Percentiles rank a stretch among this genome's conserved stretches.
phyloP scores from a whole-genome alignment of 1,140 invertebrate species.

The Carcinoscorpius rotundicauda region DNA sequence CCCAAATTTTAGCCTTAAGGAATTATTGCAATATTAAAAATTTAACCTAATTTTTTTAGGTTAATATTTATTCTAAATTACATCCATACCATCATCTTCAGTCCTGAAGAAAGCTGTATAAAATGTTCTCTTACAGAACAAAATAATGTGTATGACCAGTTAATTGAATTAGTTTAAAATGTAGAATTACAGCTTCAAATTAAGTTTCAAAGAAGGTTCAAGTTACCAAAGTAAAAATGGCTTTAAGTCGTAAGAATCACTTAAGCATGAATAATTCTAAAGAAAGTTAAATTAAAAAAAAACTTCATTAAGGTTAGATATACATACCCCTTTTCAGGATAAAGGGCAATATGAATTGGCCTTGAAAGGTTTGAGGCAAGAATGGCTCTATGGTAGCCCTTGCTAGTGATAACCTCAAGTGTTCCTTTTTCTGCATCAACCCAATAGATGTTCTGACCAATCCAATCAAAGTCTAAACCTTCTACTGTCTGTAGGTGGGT shows the following conservation, averaged over 20 bases:
- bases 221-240: too few species aligned
- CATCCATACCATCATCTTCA: too few species aligned
- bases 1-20: too few species aligned
- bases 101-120: too few species aligned
- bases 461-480: slow-evolving; percentile 37
- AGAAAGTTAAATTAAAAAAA: neutral
- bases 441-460: slow-evolving; percentile 39
- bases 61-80: too few species aligned
- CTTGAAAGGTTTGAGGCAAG: slow-evolving; percentile 10
- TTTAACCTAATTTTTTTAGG: too few species aligned
- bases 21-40: too few species aligned
- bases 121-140: too few species aligned
- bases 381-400: slow-evolving; percentile 30
- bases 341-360: slow-evolving; percentile 19
- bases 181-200: too few species aligned
- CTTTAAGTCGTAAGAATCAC: neutral
- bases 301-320: neutral
- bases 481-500: slow-evolving; percentile 13
- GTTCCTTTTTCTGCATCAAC: slow-evolving; percentile 32
- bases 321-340: slow-evolving; percentile 14
- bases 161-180: too few species aligned
- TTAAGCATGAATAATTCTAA: neutral
- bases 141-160: too few species aligned
- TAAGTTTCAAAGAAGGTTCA: too few species aligned
- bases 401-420: slow-evolving; percentile 32